Percentiles rank a stretch among this genome's conserved stretches.
Evolutionary conservation across 2,888 invertebrate genomes (phyloP).

Genomic region (Torymus aiolomorphi): DNA sequence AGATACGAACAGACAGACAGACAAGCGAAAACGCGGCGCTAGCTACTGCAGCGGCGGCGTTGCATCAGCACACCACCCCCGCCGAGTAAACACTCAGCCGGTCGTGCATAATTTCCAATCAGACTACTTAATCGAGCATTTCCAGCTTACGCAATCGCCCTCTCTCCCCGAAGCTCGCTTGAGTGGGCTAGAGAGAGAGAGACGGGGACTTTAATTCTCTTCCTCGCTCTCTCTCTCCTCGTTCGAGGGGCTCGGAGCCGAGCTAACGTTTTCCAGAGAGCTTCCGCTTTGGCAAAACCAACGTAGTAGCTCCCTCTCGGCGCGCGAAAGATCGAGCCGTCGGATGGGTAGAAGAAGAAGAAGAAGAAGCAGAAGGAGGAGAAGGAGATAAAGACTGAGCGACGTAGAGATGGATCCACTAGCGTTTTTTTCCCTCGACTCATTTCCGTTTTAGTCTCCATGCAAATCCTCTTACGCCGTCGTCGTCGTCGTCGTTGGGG

Average conservation of each 20-base stretch:
- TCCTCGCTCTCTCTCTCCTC: not conserved
- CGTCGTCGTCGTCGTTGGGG: constrained; percentile 6
- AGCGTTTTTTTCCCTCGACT: constrained; percentile 47
- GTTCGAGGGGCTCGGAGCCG: constrained; percentile 30
- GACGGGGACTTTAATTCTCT: constrained; percentile 42
- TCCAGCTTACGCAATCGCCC: constrained; percentile 52
- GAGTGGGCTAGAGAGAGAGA: not conserved
- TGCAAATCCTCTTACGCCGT: constrained; percentile 56
- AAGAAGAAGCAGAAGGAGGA: not conserved
- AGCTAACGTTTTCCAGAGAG: constrained; percentile 42
- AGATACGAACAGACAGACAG: no score
- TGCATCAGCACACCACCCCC: not conserved
- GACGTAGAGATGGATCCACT: constrained; percentile 25
- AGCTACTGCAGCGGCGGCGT: not conserved
- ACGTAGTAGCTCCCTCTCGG: not conserved
- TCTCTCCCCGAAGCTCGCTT: not conserved
- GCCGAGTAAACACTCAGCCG: constrained; percentile 52
- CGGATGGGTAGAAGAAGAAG: not conserved
- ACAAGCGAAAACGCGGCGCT: not conserved
- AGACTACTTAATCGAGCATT: constrained; percentile 59
- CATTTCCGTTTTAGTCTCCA: constrained; percentile 56
- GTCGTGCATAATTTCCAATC: constrained; percentile 59
- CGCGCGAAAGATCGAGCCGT: constrained; percentile 40
- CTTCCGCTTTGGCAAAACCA: constrained; percentile 52
- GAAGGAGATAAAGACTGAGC: not conserved